phyloP scores from a whole-genome alignment of 2,797 vertebrate genomes.

The Psittacula echo region DNA sequence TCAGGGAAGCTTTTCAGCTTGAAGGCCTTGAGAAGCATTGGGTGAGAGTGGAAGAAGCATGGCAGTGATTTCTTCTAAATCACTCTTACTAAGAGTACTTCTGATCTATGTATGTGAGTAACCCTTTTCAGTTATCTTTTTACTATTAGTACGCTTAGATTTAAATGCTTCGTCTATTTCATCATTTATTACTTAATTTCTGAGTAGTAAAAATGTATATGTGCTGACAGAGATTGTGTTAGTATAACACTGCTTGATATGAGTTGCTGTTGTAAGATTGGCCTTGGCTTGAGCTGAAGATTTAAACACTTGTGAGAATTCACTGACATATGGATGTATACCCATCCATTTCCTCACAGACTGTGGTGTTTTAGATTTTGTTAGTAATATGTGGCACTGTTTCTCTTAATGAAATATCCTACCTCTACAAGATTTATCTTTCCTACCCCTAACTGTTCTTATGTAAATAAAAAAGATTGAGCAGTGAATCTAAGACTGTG shows the following conservation, averaged over 20 bases:
- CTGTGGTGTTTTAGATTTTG: not conserved
- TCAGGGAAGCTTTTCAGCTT: not conserved
- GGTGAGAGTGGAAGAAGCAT: not conserved
- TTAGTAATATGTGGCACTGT: not conserved
- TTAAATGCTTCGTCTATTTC: not conserved
- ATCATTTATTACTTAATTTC: not conserved
- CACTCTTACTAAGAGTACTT: not conserved
- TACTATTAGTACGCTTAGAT: not conserved
- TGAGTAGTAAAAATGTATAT: not conserved
- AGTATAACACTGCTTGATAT: not conserved
- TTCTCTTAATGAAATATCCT: not conserved
- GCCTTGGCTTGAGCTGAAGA: not conserved
- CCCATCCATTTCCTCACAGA: not conserved
- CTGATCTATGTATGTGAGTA: not conserved
- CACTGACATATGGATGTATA: not conserved
- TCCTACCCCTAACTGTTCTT: not conserved
- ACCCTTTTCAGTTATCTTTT: not conserved
- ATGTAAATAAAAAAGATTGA: not conserved
- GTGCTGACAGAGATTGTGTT: not conserved
- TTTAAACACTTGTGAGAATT: not conserved
- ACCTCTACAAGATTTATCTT: not conserved
- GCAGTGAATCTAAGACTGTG: not conserved
- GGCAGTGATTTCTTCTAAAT: not conserved
- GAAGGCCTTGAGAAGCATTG: not conserved
- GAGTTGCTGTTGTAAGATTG: not conserved